Conservation (phyloP, 1,140 invertebrate species). For the Nebria ingens region DNA sequence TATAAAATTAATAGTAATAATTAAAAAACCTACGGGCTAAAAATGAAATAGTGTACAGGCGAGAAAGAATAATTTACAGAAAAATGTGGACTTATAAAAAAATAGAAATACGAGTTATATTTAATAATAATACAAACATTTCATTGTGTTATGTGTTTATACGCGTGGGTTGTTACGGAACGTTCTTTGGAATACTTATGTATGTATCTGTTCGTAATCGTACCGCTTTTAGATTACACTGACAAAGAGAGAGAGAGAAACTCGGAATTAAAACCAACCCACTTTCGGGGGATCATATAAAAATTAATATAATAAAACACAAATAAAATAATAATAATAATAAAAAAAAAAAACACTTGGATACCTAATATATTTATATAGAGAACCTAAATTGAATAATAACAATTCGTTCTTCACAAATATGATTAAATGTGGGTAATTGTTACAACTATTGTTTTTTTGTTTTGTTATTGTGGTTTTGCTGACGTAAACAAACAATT, state of each 20-base stretch:
- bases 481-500: slow-evolving; percentile 20
- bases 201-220: neutral
- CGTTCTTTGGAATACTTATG: neutral
- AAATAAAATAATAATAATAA: neutral
- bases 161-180: neutral
- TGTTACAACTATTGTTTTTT: slow-evolving; percentile 11
- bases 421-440: slow-evolving; percentile 32
- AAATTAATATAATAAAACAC: neutral
- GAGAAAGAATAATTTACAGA: slow-evolving; percentile 1
- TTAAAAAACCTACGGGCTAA: neutral
- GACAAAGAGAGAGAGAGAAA: too few relatives aligned
- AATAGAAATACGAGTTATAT: neutral
- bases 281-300: neutral
- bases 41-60: slow-evolving; percentile 6
- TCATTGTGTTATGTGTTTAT: neutral
- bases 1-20: neutral
- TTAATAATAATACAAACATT: neutral
- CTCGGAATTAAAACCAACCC: neutral
- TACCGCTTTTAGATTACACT: neutral
- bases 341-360: neutral
- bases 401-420: slow-evolving; percentile 26
- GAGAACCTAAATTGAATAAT: neutral
- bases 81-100: neutral
- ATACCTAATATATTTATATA: too few relatives aligned
- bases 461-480: neutral